Conservation (phyloP, 2,113 vertebrate species). For the Lontra canadensis region DNA sequence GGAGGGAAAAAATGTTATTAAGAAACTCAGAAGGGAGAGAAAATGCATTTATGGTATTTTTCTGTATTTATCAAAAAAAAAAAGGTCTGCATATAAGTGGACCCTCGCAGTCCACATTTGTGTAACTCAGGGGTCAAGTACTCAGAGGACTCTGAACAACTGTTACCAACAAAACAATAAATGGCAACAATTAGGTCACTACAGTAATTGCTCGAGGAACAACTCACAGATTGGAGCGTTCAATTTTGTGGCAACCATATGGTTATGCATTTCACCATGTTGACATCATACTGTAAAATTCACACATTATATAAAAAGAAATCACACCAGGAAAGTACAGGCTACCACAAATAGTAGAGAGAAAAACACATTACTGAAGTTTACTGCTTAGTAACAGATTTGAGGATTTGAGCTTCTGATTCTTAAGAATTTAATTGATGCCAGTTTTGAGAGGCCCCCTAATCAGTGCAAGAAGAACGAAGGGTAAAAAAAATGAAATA, state of each 20-base stretch:
- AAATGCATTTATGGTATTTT: neutral
- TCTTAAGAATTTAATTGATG: neutral
- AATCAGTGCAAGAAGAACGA: neutral
- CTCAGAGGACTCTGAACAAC: neutral
- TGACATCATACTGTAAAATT: constrained; percentile 66
- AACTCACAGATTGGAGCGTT: constrained; percentile 5
- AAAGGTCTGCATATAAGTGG: neutral
- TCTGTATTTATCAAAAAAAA: neutral
- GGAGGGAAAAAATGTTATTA: neutral
- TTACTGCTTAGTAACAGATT: neutral
- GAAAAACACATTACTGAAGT: neutral
- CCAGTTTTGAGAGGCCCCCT: neutral
- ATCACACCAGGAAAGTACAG: constrained; percentile 37
- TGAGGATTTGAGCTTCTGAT: neutral
- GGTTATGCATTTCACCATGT: constrained; percentile 41
- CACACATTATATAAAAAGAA: constrained; percentile 57
- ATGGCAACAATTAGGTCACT: constrained; percentile 42
- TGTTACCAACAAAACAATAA: neutral
- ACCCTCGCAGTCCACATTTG: neutral
- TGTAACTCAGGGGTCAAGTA: neutral
- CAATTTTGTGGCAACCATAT: constrained; percentile 52
- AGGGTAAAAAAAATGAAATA: neutral
- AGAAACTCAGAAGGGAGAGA: neutral
- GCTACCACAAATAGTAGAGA: constrained; percentile 18
- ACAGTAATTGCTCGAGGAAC: neutral